phyloP scores from a whole-genome alignment of 2,113 vertebrate species.

The Penelope pileata region DNA sequence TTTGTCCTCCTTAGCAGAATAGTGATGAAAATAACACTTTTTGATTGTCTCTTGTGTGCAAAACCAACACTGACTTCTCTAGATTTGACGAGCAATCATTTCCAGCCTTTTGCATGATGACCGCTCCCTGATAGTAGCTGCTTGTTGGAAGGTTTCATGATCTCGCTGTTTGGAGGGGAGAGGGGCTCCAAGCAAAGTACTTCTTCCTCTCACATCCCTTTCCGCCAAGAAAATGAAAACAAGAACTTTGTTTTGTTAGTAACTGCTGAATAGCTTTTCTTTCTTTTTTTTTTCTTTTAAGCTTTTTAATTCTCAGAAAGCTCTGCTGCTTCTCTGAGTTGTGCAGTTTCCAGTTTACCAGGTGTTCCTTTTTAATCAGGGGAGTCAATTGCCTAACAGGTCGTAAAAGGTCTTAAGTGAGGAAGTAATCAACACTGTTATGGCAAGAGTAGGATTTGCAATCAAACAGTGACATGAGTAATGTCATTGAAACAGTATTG shows the following conservation, averaged over 20 bases:
- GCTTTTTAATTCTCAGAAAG: not conserved
- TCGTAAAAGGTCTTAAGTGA: constrained; percentile 53
- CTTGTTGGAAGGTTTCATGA: not conserved
- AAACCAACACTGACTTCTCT: not conserved
- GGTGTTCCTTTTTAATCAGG: constrained; percentile 60
- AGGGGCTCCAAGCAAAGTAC: not conserved
- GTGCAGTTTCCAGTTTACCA: constrained; percentile 17
- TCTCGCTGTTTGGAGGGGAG: not conserved
- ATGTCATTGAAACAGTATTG: not conserved
- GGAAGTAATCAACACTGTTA: constrained; percentile 54
- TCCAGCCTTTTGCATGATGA: not conserved
- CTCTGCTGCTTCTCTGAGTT: not conserved
- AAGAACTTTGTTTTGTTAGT: not conserved
- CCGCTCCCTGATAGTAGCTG: not conserved
- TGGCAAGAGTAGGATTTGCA: constrained; percentile 33
- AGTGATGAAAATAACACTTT: not conserved
- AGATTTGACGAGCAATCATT: not conserved
- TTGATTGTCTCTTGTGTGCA: not conserved
- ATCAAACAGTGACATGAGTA: constrained; percentile 8
- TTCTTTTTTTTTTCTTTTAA: not conserved
- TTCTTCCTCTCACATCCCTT: not conserved
- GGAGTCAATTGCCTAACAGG: constrained; percentile 17
- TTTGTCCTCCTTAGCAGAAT: not conserved
- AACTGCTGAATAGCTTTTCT: not conserved
- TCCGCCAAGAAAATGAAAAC: not conserved